Evolutionary conservation across 1,140 invertebrate species (phyloP), one percentile per base, ranked within the genome.

Genomic region (Dendroctonus valens): DNA sequence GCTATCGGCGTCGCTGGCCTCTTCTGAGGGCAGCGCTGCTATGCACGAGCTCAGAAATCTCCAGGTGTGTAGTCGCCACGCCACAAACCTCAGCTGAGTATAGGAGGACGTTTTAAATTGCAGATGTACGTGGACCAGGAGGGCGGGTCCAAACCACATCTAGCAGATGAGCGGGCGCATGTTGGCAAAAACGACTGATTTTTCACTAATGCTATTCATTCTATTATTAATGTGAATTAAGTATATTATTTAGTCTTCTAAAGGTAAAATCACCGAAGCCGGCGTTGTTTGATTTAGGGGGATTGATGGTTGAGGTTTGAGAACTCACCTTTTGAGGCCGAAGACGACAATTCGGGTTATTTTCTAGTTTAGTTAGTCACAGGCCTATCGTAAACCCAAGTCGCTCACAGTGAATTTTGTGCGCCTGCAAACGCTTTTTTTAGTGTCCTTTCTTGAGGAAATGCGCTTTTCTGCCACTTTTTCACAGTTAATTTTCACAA

Each of bases 1-100:
- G 11, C 67, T 84, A 15, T 84, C 83, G 0, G 80, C 80, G 2
- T 84, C 83, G 7, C 69, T 84, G 60, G 81, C 83, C 5, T 84
- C 83, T 0, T 84, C 83, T 12, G 83, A 84, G 57, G 83, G 83
- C 40, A 77, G 82, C 41, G 77, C 78, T 37, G 78, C 79, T 0
- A 81, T 80, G 62, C 78, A 77, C 7, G 75, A 78, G 15, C 65
- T 81, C 1, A 79, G 80, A 69, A 82, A 81, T 73, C 68, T 83
- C 46, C 81, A 82, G 64, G 76, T 76, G 70, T 70, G 41, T 41
- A 74, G 71, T 3, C 26, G 26, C 26, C 26, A 3, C 26, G 26
- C 26, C 26, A 1, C 26, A 26, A 26, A 1, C 26, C 26, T 26
- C 26, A 70, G 26, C 8, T 26, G 26, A 26, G 26, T 26, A 26